Percentiles rank a stretch among this genome's conserved stretches.
Conservation (phyloP, 2,797 vertebrate genomes). For the Hyperoplus lanceolatus region DNA sequence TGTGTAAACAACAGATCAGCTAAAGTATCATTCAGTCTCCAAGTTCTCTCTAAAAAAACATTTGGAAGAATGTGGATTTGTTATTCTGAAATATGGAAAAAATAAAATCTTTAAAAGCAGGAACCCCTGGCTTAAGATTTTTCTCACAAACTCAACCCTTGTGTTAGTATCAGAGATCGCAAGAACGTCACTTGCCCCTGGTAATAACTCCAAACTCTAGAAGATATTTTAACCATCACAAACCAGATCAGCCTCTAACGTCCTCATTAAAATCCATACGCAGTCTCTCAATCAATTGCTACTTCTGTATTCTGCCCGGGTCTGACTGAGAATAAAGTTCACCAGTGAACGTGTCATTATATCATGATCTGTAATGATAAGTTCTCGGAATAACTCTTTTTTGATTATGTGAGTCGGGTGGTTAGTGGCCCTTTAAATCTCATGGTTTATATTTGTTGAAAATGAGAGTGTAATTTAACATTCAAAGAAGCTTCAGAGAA, state of each 20-base stretch:
- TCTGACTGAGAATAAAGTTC: slow-evolving; percentile 77
- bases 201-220: slow-evolving; percentile 53
- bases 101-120: neutral
- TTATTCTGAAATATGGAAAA: neutral
- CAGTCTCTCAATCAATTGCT: slow-evolving; percentile 75
- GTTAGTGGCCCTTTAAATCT: slow-evolving; percentile 86
- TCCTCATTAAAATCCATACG: slow-evolving; percentile 76
- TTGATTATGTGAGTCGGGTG: slow-evolving; percentile 78
- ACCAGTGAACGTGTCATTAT: slow-evolving; percentile 82
- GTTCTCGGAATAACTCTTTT: slow-evolving; percentile 83
- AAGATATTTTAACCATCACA: slow-evolving; percentile 55
- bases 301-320: slow-evolving; percentile 62
- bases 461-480: slow-evolving; percentile 85
- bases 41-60: neutral
- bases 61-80: slow-evolving; percentile 5
- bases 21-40: neutral
- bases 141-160: slow-evolving; percentile 16
- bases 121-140: neutral
- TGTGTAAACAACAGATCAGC: neutral
- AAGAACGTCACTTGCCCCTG: slow-evolving; percentile 40
- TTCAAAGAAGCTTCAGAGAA: slow-evolving; percentile 86
- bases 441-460: slow-evolving; percentile 82
- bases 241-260: slow-evolving; percentile 65
- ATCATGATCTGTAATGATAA: slow-evolving; percentile 84
- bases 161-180: slow-evolving; percentile 27